Evolutionary conservation across 2,797 vertebrate species (phyloP).

Genomic region (Aplochiton taeniatus): DNA sequence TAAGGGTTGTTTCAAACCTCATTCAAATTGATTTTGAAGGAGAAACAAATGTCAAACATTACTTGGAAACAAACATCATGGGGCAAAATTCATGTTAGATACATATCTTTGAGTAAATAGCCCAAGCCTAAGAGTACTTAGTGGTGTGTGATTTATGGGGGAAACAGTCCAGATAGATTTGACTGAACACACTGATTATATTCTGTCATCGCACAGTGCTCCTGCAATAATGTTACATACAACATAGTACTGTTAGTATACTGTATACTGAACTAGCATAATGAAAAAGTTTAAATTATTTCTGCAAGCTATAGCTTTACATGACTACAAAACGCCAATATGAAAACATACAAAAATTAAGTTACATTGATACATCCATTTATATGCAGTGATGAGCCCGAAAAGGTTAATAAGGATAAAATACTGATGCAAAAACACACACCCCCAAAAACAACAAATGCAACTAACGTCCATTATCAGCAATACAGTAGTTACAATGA

Average conservation of each 20-base stretch:
- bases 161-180: conserved; percentile 53
- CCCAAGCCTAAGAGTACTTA: conserved; percentile 79
- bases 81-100: conserved; percentile 72
- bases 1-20: conserved; percentile 55
- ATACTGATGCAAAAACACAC: conserved; percentile 95
- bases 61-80: conserved; percentile 52
- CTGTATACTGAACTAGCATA: conserved; percentile 59
- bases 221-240: conserved; percentile 53
- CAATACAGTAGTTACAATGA: conserved; percentile 99
- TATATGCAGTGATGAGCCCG: conserved; percentile 97
- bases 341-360: conserved; percentile 96
- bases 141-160: conserved; percentile 61
- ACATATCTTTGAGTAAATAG: conserved; percentile 57
- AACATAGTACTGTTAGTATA: conserved; percentile 68
- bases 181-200: conserved; percentile 34
- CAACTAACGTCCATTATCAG: conserved; percentile 97
- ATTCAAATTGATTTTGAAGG: conserved; percentile 46
- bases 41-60: conserved; percentile 34
- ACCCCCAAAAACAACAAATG: conserved; percentile 88
- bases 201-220: conserved; percentile 85
- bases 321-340: conserved; percentile 90
- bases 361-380: conserved; percentile 93
- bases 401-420: conserved; percentile 94
- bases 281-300: conserved; percentile 91
- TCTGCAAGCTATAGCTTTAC: conserved; percentile 95